phyloP scores from a whole-genome alignment of 1,140 invertebrate genomes.

The Micrasema minimum region DNA sequence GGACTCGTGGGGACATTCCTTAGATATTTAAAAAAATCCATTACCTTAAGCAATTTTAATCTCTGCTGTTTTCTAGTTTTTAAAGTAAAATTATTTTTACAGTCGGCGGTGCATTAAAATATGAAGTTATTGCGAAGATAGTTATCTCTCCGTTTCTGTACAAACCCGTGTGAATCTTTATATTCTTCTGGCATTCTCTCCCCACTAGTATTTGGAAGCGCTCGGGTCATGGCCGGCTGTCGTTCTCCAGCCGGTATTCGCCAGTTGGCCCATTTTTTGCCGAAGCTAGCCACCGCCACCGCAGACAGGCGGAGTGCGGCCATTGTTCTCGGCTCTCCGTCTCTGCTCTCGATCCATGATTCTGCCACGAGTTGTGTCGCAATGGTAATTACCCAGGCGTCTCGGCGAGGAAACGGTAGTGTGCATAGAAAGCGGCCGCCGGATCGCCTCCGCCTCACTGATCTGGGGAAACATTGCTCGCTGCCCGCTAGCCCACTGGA shows the following conservation, averaged over 20 bases:
- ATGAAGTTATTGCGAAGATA: too few relatives aligned
- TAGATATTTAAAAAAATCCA: too few relatives aligned
- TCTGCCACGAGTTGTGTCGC: conserved; percentile 40
- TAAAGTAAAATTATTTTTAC: too few relatives aligned
- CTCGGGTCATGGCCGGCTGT: conserved; percentile 22
- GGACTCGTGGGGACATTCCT: too few relatives aligned
- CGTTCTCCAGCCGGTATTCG: not conserved
- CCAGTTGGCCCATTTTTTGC: not conserved
- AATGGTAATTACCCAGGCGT: conserved; percentile 43
- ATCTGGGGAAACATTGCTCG: conserved; percentile 21
- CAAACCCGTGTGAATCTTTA: not conserved
- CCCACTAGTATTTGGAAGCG: too few relatives aligned
- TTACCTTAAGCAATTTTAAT: too few relatives aligned
- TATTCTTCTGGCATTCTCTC: too few relatives aligned
- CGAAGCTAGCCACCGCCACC: not conserved
- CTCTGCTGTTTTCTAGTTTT: too few relatives aligned
- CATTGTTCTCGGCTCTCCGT: conserved; percentile 5
- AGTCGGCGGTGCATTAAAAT: too few relatives aligned
- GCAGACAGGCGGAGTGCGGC: conserved; percentile 18
- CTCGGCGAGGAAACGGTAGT: conserved; percentile 43
- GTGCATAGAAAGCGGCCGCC: conserved; percentile 48
- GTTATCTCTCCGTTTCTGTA: not conserved
- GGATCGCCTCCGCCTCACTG: conserved; percentile 32
- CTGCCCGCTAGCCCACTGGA: not conserved
- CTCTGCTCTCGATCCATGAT: conserved; percentile 9